phyloP scores from a whole-genome alignment of 2,797 vertebrate genomes.

The Betta splendens region DNA sequence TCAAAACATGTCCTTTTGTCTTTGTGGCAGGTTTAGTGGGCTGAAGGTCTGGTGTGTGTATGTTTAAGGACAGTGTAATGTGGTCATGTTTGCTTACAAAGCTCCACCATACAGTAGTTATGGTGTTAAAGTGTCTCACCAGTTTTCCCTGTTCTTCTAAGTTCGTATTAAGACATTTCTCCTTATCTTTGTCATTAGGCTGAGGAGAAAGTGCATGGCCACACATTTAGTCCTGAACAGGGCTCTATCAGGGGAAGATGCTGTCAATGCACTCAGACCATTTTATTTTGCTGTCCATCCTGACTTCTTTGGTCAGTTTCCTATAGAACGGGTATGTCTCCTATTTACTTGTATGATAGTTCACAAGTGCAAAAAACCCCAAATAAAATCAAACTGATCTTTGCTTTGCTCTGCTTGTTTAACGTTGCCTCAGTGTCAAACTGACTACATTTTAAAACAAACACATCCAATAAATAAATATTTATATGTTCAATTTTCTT shows the following conservation, averaged over 20 bases:
- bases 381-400: no score
- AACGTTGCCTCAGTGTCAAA: no score
- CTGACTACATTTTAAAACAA: no score
- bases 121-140: neutral
- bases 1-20: no score
- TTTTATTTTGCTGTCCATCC: conserved; percentile 99
- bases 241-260: conserved; percentile 89
- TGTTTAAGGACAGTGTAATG: no score
- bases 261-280: conserved; percentile 91
- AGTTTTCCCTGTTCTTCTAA: neutral
- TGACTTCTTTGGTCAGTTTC: conserved; percentile 96
- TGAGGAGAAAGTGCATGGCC: conserved; percentile 70
- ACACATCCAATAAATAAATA: no score
- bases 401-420: no score
- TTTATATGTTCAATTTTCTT: no score
- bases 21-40: no score
- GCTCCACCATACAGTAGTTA: no score
- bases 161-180: neutral
- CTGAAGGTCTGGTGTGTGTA: no score
- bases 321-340: conserved; percentile 89
- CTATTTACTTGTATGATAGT: neutral
- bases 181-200: conserved; percentile 62
- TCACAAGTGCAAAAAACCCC: neutral
- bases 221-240: conserved; percentile 77
- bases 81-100: no score